Evolutionary conservation across 2,113 vertebrate genomes (phyloP).

Genomic region (Pan paniscus): DNA sequence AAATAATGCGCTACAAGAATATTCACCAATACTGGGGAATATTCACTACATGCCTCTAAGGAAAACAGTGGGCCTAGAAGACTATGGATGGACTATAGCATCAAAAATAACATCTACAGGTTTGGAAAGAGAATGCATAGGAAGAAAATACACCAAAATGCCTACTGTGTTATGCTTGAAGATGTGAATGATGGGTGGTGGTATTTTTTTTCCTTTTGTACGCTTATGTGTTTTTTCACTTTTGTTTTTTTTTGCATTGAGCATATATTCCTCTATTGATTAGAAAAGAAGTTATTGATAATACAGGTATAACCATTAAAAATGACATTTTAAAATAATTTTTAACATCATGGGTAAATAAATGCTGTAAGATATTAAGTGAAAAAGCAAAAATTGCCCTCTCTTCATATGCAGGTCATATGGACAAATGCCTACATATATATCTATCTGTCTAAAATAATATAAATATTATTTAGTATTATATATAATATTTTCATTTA

Average conservation of each 20-base stretch:
- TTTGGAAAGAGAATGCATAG: not conserved
- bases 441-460: not conserved
- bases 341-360: not conserved
- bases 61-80: not conserved
- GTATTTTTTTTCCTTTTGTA: not conserved
- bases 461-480: not conserved
- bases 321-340: not conserved
- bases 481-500: not conserved
- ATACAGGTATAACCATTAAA: not conserved
- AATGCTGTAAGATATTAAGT: not conserved
- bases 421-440: not conserved
- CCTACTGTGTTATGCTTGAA: not conserved
- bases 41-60: not conserved
- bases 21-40: not conserved
- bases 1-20: accelerated
- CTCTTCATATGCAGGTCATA: not conserved
- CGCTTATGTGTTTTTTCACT: not conserved
- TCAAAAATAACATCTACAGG: not conserved
- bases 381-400: not conserved
- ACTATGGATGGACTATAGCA: not conserved
- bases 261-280: not conserved
- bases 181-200: not conserved
- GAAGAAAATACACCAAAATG: not conserved
- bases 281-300: not conserved
- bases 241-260: not conserved